Conservation (phyloP, 2,113 vertebrate species). For the Arizona elegans region DNA sequence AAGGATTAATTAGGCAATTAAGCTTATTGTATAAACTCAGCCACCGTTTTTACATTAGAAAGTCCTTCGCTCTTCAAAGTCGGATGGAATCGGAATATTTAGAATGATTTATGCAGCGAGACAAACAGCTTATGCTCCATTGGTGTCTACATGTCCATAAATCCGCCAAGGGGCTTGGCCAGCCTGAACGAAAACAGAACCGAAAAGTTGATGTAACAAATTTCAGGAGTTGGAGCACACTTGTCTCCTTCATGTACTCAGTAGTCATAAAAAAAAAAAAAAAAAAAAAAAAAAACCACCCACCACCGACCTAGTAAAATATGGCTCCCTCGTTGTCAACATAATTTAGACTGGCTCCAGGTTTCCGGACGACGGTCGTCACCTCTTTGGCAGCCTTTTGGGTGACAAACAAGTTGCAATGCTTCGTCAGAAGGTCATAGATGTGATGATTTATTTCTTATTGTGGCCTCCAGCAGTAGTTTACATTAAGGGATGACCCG, state of each 20-base stretch:
- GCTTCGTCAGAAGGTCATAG: constrained; percentile 18
- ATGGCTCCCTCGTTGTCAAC: constrained; percentile 17
- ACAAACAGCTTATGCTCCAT: neutral
- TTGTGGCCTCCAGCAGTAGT: neutral
- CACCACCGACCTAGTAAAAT: constrained; percentile 22
- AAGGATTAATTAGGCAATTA: neutral
- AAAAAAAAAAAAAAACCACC: neutral
- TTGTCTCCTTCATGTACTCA: constrained; percentile 4
- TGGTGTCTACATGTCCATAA: constrained; percentile 17
- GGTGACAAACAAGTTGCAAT: constrained; percentile 17
- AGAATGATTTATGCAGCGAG: neutral
- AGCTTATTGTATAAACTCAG: neutral
- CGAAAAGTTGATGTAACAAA: constrained; percentile 17
- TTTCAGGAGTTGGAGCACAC: neutral
- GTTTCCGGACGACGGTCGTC: neutral
- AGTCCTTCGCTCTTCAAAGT: neutral
- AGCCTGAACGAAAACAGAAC: constrained; percentile 26
- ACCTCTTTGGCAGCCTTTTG: neutral
- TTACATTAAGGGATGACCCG: neutral
- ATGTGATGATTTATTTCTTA: neutral
- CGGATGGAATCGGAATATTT: neutral
- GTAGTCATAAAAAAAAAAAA: neutral
- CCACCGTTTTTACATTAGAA: neutral
- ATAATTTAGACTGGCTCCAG: constrained; percentile 32
- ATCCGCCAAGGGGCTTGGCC: neutral